Conservation (phyloP, 2,113 vertebrate species). For the Arvicanthis niloticus region DNA sequence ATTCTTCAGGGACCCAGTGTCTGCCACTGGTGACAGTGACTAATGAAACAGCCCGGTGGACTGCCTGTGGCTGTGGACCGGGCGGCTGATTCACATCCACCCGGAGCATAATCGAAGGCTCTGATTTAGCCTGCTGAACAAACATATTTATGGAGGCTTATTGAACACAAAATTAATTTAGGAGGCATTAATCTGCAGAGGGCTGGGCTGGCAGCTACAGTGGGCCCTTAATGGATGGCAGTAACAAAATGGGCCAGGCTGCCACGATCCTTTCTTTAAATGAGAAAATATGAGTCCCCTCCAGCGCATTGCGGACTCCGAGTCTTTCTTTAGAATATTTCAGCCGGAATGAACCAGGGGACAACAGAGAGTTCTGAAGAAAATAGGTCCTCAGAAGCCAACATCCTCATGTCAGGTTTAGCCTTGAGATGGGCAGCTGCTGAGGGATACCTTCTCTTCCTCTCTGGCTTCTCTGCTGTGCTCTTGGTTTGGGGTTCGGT, state of each 20-base stretch:
- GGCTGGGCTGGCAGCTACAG: conserved; percentile 40
- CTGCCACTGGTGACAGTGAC: conserved; percentile 53
- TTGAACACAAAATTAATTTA: conserved; percentile 79
- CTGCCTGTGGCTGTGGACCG: background rate
- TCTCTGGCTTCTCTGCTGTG: background rate
- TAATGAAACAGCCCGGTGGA: conserved; percentile 28
- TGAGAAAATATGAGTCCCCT: conserved; percentile 49
- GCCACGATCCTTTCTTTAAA: background rate
- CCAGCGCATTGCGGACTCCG: conserved; percentile 4
- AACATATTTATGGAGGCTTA: conserved; percentile 73
- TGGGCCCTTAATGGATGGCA: conserved; percentile 16
- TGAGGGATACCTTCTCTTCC: background rate
- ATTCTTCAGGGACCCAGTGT: conserved; percentile 41
- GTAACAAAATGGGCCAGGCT: background rate
- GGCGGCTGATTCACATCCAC: background rate
- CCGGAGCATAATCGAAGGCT: conserved; percentile 41
- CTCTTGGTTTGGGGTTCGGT: background rate
- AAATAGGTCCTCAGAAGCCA: background rate
- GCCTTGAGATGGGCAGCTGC: background rate
- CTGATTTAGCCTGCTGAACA: conserved; percentile 75
- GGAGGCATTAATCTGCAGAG: conserved; percentile 74
- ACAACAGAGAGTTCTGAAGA: background rate
- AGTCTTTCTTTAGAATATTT: conserved; percentile 30
- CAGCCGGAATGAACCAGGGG: background rate
- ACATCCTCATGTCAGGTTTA: rapidly evolving